Percentiles rank a stretch among this genome's conserved stretches.
phyloP scores from a whole-genome alignment of 2,888 invertebrate genomes.

The Rhynchonema sp. region DNA sequence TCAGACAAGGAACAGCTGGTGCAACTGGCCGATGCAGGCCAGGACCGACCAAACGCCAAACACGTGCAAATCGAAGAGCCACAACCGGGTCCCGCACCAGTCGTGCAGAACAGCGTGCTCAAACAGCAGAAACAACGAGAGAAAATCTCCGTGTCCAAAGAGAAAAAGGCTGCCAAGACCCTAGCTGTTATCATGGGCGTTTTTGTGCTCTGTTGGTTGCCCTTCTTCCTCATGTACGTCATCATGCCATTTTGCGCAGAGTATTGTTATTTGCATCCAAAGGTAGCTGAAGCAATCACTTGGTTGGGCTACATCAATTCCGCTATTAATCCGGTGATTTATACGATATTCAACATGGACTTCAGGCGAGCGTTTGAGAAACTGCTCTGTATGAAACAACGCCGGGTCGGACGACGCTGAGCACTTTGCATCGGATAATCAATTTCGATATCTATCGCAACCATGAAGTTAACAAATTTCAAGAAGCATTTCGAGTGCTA shows the following conservation, averaged over 20 bases:
- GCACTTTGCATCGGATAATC: too few relatives aligned
- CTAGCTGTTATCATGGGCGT: slow-evolving; percentile 29
- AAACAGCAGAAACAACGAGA: slow-evolving; percentile 9
- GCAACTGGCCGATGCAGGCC: not conserved
- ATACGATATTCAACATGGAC: slow-evolving; percentile 26
- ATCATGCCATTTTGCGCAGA: slow-evolving; percentile 26
- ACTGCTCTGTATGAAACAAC: slow-evolving; percentile 21
- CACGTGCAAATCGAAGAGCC: too few relatives aligned
- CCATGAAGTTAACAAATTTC: too few relatives aligned
- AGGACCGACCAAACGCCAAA: too few relatives aligned
- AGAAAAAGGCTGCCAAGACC: slow-evolving; percentile 28
- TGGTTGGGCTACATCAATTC: slow-evolving; percentile 12
- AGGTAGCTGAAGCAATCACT: slow-evolving; percentile 13
- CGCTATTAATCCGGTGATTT: slow-evolving; percentile 14
- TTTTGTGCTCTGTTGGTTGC: slow-evolving; percentile 27
- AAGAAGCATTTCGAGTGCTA: too few relatives aligned
- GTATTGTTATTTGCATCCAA: slow-evolving; percentile 23
- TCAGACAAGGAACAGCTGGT: not conserved
- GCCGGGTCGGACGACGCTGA: too few relatives aligned
- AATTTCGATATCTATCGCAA: too few relatives aligned
- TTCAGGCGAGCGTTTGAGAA: slow-evolving; percentile 26
- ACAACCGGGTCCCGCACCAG: too few relatives aligned
- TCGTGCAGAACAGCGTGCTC: not conserved
- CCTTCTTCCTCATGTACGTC: slow-evolving; percentile 25
- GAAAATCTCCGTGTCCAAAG: slow-evolving; percentile 27